Evolutionary conservation across 2,113 vertebrate species (phyloP).

Genomic region (Hyperopisus bebe): DNA sequence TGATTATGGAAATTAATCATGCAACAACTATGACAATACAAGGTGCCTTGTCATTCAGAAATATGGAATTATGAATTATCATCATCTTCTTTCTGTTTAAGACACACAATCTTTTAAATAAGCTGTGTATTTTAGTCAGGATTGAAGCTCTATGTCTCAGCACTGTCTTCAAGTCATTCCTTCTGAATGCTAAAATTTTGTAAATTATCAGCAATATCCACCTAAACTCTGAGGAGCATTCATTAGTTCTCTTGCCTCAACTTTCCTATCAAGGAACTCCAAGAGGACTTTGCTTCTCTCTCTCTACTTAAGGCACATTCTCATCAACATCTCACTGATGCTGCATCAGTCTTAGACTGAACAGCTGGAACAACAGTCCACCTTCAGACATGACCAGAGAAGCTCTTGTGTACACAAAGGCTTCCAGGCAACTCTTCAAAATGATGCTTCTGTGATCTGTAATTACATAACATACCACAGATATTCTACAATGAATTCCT

Average conservation of each 20-base stretch:
- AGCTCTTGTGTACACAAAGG: not conserved
- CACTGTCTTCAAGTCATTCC: not conserved
- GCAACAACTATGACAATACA: conserved; percentile 7
- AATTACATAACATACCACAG: not conserved
- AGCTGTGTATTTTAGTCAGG: not conserved
- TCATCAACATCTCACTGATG: not conserved
- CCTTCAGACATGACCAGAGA: not conserved
- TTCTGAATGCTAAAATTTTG: not conserved
- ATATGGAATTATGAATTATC: conserved; percentile 45
- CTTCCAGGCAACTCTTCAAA: not conserved
- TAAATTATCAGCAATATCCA: not conserved
- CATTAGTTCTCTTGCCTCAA: not conserved
- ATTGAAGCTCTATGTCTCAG: not conserved
- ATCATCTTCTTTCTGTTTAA: conserved; percentile 39
- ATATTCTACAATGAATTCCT: not conserved
- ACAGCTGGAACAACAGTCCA: not conserved
- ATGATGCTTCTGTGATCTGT: not conserved
- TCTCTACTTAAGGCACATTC: not conserved
- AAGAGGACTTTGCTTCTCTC: not conserved
- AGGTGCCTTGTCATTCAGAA: conserved; percentile 29
- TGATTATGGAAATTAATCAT: conserved; percentile 26
- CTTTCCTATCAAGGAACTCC: not conserved
- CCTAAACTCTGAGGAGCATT: not conserved
- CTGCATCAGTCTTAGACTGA: not conserved
- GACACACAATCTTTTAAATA: conserved; percentile 38